Base-by-base conservation (phyloP, 2,888 invertebrate species). In the Ferdinandea cuprea region DNA sequence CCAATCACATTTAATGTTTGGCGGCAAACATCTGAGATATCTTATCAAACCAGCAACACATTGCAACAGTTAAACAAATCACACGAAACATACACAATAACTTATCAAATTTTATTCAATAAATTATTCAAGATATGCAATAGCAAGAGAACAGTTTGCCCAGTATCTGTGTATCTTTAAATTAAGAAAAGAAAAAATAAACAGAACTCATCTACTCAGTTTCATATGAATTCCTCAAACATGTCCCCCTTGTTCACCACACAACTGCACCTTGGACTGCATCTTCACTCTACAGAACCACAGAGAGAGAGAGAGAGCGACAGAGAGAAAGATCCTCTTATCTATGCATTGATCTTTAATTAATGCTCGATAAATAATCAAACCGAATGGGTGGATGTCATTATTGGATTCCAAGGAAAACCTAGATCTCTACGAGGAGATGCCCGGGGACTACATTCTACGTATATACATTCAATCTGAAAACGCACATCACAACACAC, bases 341-440 rank as follows among this genome's bases (percentile, higher is more conserved):
- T 87, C 87, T 86, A 85, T 85, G 86, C 86, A 85, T 85, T 86
- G 86, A 87, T 87, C 87, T 87, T 86, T 86, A 86, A 86, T 87
- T 86, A 87, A 86, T 87, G 86, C 85, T 85, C 87, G 86, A 86
- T 87, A 87, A 87, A 87, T 86, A 87, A 87, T 86, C 86, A 85
- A 86, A 85, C 85, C 86, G 86, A 87, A 87, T 86, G 86, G 86
- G 84, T 86, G 86, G 86, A 86, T 86, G 86, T 87, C 86, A 86
- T 84, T 86, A 85, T 85, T 86, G 84, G 79, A 79, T 85, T 85
- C 84, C 78, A 76, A 61, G 61, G 71, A 84, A 85, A 71, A 84
- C 56, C 74, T 68, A 69, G 77, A 83, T 69, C 66, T 52, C 66
- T 28, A 19, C 32, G 35, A 35, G 37, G 19, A 56, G 72, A 63